Conservation (phyloP, 2,797 vertebrate species). For the Pangasius macronema region DNA sequence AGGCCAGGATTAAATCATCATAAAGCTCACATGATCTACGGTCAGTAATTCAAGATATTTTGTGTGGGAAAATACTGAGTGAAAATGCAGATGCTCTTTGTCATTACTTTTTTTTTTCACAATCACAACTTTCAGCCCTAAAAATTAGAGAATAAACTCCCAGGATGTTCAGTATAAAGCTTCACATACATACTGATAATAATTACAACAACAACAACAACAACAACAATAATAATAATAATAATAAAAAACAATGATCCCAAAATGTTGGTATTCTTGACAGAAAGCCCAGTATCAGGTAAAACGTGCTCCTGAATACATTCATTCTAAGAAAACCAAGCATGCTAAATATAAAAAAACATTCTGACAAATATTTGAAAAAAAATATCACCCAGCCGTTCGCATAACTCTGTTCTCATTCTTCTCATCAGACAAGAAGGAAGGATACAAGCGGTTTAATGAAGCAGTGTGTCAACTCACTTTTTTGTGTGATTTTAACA, state of each 20-base stretch:
- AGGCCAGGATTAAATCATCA: slow-evolving; percentile 38
- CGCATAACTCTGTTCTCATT: background rate
- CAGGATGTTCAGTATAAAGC: slow-evolving; percentile 22
- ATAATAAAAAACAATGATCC: background rate
- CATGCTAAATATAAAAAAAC: slow-evolving; percentile 30
- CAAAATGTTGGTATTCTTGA: slow-evolving; percentile 30
- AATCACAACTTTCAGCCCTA: slow-evolving; percentile 2
- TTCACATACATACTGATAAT: background rate
- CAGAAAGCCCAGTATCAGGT: slow-evolving; percentile 7
- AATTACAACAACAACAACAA: background rate
- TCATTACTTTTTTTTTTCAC: background rate
- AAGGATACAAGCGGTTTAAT: background rate
- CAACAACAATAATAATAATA: background rate
- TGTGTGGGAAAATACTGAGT: slow-evolving; percentile 34
- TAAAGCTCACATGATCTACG: background rate
- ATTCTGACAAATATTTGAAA: background rate
- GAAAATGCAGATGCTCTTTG: slow-evolving; percentile 31
- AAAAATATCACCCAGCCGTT: background rate
- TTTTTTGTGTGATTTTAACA: background rate
- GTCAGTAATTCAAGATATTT: slow-evolving; percentile 36
- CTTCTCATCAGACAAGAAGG: slow-evolving; percentile 1
- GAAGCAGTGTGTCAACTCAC: background rate
- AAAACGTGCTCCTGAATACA: slow-evolving; percentile 13
- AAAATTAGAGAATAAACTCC: slow-evolving; percentile 27
- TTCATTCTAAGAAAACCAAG: slow-evolving; percentile 20